These are phyloP conservation scores for Ceramica pisi DNA, from an alignment of 2,888 invertebrate species.

Conservation along the genomic window DNA sequence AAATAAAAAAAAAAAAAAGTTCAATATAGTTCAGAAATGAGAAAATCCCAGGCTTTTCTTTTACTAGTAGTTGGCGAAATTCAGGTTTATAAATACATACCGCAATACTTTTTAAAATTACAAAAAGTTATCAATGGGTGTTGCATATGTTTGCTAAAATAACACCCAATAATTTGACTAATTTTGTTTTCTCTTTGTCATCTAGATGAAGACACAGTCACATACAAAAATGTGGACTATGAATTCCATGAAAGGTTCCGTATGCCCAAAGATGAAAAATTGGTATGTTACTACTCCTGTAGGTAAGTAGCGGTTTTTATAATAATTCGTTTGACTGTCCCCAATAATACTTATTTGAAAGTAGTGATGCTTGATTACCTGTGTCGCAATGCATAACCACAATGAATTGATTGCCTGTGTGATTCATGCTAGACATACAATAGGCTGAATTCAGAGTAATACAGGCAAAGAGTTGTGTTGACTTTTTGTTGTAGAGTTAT, in stretches of 20 bases:
- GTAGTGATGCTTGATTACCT: constrained; percentile 9
- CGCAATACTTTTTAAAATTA: too few species aligned
- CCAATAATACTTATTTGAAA: constrained; percentile 26
- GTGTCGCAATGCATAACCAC: too few species aligned
- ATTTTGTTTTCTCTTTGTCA: constrained; percentile 27
- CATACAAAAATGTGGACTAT: constrained; percentile 94
- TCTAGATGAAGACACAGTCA: constrained; percentile 95
- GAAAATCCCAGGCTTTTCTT: too few species aligned
- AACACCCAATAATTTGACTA: background rate
- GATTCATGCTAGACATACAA: constrained; percentile 16
- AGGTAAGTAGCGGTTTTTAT: constrained; percentile 91
- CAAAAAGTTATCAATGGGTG: background rate
- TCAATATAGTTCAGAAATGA: too few species aligned
- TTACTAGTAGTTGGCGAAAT: background rate
- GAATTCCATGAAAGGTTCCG: constrained; percentile 97
- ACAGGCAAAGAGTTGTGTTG: constrained; percentile 4
- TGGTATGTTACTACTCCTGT: constrained; percentile 98
- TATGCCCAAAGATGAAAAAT: constrained; percentile 97
- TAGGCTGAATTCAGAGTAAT: background rate
- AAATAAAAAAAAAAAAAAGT: too few species aligned
- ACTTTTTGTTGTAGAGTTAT: too few species aligned
- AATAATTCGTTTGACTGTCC: constrained; percentile 3
- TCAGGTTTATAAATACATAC: too few species aligned
- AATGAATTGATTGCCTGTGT: background rate
- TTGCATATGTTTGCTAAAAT: background rate